phyloP scores from a whole-genome alignment of 30 jellyfish, hydroid and myxozoan genomes.

The Rhopilema esculentum region DNA sequence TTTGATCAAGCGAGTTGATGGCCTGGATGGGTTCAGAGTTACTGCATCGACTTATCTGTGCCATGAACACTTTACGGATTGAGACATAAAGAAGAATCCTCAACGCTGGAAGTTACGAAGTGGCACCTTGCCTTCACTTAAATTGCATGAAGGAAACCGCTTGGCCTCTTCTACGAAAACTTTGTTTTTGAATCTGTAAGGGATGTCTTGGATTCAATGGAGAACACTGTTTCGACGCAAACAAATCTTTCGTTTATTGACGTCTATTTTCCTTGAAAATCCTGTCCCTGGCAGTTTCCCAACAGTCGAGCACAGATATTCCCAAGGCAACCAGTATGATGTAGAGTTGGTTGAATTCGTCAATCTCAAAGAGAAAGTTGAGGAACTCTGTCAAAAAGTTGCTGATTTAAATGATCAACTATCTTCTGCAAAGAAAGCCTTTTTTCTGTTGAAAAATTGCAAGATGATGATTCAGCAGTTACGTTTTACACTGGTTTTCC shows the following conservation, averaged over 20 bases:
- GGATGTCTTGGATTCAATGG: background rate
- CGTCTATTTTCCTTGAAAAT: background rate
- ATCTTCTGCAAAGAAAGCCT: conserved; percentile 5
- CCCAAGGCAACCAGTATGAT: background rate
- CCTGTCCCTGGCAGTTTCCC: background rate
- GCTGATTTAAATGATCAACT: background rate
- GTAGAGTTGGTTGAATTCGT: background rate
- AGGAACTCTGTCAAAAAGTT: conserved; percentile 15
- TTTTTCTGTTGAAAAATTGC: conserved; percentile 9
- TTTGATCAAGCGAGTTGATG: conserved; percentile 37
- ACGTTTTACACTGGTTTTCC: conserved; percentile 25
- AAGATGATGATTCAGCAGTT: conserved; percentile 23
- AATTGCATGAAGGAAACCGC: background rate
- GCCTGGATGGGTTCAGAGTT: conserved; percentile 46
- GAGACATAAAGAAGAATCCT: conserved; percentile 40
- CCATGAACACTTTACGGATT: conserved; percentile 41
- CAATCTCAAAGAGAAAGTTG: conserved; percentile 3
- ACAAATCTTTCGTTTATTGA: conserved; percentile 12
- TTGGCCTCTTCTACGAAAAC: background rate
- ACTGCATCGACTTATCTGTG: conserved; percentile 45
- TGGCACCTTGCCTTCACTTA: conserved; percentile 33
- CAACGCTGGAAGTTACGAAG: conserved; percentile 26
- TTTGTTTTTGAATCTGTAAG: background rate
- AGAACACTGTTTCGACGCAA: conserved; percentile 1
- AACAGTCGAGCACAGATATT: background rate